Evolutionary conservation across 2,797 vertebrate genomes (phyloP), one percentile per base, ranked within the genome.

Genomic region (Pachyuromys duprasi): DNA sequence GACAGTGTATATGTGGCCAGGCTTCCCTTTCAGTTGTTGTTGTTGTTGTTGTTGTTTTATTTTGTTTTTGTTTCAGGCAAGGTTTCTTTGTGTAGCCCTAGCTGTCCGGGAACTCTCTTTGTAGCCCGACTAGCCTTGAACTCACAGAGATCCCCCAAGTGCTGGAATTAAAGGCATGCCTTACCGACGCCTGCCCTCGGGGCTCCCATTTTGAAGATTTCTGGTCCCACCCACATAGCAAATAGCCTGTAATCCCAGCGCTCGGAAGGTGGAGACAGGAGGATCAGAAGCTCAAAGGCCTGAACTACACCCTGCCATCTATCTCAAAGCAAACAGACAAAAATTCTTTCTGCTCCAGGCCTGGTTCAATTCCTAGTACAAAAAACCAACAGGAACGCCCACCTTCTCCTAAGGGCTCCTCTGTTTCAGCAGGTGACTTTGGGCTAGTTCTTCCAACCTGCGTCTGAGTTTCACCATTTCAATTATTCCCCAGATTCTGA

Each of bases 201-300:
- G n/a, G n/a, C 28, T 91, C 67, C 75, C 28, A 24, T 45, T 81
- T 92, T 78, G 22, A 49, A 70, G 63, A 70, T 31, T 79, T 86
- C 49, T 39, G 15, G 31, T 57, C 65, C 39, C 31, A 53, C 18
- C 63, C 39, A 45, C 39, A 22, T 20, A 22, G 18, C 31, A n/a
- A 20, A 86, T 86, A n/a, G 45, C 33, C 83, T 86, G 33, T 55
- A 28, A 69, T n/a, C 83, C 65, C 65, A 70, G 83, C 0, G 33
- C 12, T 31, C 24, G 8, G 18, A n/a, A 57, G 4, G 53, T 55
- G 15, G 60, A 63, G 60, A 31, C 80, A 82, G 26, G 26, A 42
- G 80, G 28, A 82, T 42, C 26, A 49, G 62, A 67, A 33, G 62
- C 45, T 22, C 62, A 49, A 76, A 65, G 80, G 67, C 49, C 45